A percentile compares a stretch with the other conserved stretches of the same genome.
Evolutionary conservation across 2,797 vertebrate genomes (phyloP).

Genomic region (Danionella dracula): DNA sequence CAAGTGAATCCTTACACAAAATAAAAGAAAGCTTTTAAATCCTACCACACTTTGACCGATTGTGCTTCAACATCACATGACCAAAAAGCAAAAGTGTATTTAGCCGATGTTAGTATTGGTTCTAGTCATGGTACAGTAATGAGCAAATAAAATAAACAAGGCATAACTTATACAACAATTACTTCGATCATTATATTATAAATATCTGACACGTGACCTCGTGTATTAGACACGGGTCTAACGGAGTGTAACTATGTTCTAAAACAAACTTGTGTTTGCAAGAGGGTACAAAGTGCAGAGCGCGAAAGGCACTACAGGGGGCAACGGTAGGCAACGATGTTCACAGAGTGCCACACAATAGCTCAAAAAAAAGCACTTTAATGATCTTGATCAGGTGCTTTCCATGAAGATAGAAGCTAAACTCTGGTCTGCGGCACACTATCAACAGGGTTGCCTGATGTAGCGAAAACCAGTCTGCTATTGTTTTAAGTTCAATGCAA

Average conservation of each 20-base stretch:
- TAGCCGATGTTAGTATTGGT: not conserved
- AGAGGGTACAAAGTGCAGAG: constrained; percentile 8
- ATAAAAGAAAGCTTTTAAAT: not conserved
- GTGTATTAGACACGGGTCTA: not conserved
- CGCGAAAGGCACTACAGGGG: constrained; percentile 9
- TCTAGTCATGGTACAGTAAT: not conserved
- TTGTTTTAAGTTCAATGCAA: not conserved
- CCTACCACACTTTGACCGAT: not conserved
- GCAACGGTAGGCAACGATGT: too few relatives aligned
- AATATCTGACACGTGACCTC: not conserved
- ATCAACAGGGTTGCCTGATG: too few relatives aligned
- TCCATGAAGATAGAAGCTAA: too few relatives aligned
- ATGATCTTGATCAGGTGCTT: too few relatives aligned
- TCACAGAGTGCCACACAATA: not conserved
- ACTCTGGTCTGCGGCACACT: too few relatives aligned
- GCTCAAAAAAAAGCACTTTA: not conserved
- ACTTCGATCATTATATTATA: not conserved
- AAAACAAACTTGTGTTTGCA: not conserved
- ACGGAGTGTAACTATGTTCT: constrained; percentile 7
- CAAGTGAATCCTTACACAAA: not conserved
- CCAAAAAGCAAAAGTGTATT: not conserved
- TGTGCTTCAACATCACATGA: not conserved
- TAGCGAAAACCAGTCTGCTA: not conserved
- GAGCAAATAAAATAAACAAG: not conserved
- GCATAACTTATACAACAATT: not conserved